Conservation (phyloP, 2,888 invertebrate genomes). For the Elysia crispata region DNA sequence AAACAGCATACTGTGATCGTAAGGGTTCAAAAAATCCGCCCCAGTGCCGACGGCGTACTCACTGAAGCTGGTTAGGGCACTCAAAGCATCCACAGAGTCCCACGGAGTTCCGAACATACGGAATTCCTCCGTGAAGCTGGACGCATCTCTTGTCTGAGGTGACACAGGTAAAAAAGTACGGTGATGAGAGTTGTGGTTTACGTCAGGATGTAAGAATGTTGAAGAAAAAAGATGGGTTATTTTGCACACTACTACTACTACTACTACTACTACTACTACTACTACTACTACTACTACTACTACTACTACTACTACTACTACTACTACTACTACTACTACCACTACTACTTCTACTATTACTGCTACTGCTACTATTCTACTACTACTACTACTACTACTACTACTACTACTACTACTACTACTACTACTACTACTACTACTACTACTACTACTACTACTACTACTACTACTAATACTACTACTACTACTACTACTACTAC, state of each 20-base stretch:
- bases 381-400: background rate
- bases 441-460: slow-evolving; percentile 17
- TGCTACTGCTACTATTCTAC: too few species aligned
- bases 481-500: slow-evolving; percentile 19
- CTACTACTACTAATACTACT: slow-evolving; percentile 15
- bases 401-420: background rate
- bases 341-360: too few species aligned
- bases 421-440: slow-evolving; percentile 10
- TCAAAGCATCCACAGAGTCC: slow-evolving; percentile 43
- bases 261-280: too few species aligned
- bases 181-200: too few species aligned
- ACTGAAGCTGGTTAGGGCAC: slow-evolving; percentile 23
- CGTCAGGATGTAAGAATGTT: too few species aligned
- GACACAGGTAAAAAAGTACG: too few species aligned
- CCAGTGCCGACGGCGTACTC: slow-evolving; percentile 50
- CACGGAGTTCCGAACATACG: slow-evolving; percentile 16
- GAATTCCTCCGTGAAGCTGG: slow-evolving; percentile 44
- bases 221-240: too few species aligned
- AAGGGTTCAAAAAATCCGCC: slow-evolving; percentile 53
- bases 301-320: slow-evolving; percentile 1
- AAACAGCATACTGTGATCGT: slow-evolving; percentile 64
- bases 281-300: background rate
- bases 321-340: slow-evolving; percentile 17
- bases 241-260: too few species aligned
- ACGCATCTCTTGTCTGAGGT: slow-evolving; percentile 25